Percentiles rank a stretch among this genome's conserved stretches.
Conservation (phyloP, 2,888 invertebrate genomes). For the Drosophila diplacantha region DNA sequence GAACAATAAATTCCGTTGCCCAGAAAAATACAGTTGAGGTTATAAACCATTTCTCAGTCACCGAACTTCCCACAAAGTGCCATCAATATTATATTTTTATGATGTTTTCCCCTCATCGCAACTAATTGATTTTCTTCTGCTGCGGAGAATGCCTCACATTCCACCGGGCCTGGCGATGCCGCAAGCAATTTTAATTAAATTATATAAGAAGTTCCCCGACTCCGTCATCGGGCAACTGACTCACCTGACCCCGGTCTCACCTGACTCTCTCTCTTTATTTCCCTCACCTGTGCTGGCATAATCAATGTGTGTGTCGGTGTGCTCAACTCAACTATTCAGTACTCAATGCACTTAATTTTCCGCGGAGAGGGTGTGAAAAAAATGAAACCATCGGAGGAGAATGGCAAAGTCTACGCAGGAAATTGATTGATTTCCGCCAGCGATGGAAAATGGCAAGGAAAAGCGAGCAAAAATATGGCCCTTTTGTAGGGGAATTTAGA, state of each 20-base stretch:
- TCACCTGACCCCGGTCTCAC: not conserved
- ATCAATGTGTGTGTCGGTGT: constrained; percentile 24
- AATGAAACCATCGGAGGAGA: constrained; percentile 14
- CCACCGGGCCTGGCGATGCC: not conserved
- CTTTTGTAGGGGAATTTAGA: constrained; percentile 18
- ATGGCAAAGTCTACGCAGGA: constrained; percentile 63
- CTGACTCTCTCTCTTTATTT: not conserved
- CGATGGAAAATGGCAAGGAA: constrained; percentile 25
- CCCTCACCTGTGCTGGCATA: constrained; percentile 5
- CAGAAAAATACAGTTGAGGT: not conserved
- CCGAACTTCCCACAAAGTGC: not conserved
- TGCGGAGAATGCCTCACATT: constrained; percentile 14
- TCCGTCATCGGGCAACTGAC: not conserved
- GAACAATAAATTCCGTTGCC: not conserved
- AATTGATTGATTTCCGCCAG: constrained; percentile 66
- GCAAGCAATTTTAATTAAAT: constrained; percentile 28
- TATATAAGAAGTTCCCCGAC: constrained; percentile 10
- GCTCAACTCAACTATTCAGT: constrained; percentile 16
- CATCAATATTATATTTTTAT: constrained; percentile 14
- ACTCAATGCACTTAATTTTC: constrained; percentile 18
- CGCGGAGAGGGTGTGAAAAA: constrained; percentile 9
- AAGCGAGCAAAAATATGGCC: constrained; percentile 25
- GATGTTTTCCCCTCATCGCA: constrained; percentile 1
- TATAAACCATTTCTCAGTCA: constrained; percentile 2
- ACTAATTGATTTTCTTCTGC: constrained; percentile 22